phyloP scores from a whole-genome alignment of 2,797 vertebrate genomes.

The Artibeus lituratus region DNA sequence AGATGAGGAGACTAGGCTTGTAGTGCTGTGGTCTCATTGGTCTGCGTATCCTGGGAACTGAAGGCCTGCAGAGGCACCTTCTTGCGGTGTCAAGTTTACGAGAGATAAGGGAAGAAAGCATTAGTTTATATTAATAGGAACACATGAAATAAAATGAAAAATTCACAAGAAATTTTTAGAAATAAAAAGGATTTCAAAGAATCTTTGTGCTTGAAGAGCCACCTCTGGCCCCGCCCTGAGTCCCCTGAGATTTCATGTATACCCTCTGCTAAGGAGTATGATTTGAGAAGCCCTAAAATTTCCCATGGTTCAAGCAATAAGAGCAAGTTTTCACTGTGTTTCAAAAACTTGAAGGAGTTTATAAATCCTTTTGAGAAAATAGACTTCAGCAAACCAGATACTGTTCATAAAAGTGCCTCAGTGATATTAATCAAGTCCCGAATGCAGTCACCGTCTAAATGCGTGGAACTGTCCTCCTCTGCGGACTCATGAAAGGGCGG shows the following conservation, averaged over 20 bases:
- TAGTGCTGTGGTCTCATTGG: background rate
- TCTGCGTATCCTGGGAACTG: background rate
- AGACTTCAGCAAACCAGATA: background rate
- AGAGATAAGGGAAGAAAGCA: background rate
- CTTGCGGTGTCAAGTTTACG: background rate
- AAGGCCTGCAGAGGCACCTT: background rate
- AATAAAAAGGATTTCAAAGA: constrained; percentile 29
- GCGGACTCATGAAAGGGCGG: background rate
- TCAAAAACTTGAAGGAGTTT: background rate
- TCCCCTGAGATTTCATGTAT: background rate
- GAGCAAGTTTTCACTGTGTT: background rate
- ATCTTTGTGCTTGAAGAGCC: background rate
- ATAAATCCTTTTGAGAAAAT: constrained; percentile 39
- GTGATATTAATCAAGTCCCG: background rate
- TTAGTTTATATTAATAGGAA: background rate
- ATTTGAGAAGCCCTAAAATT: background rate
- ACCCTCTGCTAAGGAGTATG: background rate
- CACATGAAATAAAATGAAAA: background rate
- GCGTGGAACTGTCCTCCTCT: background rate
- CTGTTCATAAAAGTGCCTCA: constrained; percentile 1
- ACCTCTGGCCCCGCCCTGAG: background rate
- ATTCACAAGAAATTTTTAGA: background rate
- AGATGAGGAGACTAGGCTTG: background rate
- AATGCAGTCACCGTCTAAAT: background rate
- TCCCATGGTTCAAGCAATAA: background rate